Base-by-base conservation (phyloP, 2,113 vertebrate species). In the Thamnaconus septentrionalis region DNA sequence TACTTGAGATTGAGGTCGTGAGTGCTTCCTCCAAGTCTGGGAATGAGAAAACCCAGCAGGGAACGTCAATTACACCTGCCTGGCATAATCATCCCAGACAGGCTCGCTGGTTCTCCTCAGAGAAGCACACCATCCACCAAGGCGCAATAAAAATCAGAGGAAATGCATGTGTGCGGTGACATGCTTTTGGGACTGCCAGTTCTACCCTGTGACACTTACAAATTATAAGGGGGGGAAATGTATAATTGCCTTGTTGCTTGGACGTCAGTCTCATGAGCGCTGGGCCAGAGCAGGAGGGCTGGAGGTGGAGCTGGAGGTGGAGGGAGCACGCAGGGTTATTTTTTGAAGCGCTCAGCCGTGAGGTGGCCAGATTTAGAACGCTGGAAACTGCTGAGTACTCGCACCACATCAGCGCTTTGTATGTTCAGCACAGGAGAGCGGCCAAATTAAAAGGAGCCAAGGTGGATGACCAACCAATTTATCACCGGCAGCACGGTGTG, bases 341-440 rank as follows among this genome's bases (percentile, higher is more conserved):
- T 31, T 79, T 74, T 59, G 49, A 76, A 85, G 71, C 73, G 61
- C 62, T 31, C 52, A 44, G 57, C 71, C 3, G 39, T 66, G 66
- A 81, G 65, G 53, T 9, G 50, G 75, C 69, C 77, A 84, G 62
- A 81, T 84, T 79, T 84, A 84, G 78, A 76, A 63, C 51, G 70
- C 47, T 63, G 56, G 56, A 70, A 76, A 85, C 66, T 73, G 81
- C 83, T 79, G 75, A 86, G 66, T 50, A 31, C 72, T 74, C 59
- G 59, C 70, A 42, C 66, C 44, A 8, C 7, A 39, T 87, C 81
- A 85, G 83, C 79, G 6, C 46, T 80, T 81, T 56, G 70, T 79
- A 54, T 59, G 44, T 40, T 59, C 41, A 8, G 53, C 52, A 66
- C 45, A 49, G 55, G 61, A 43, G 52, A 47, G 61, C 8, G 4